These are phyloP conservation scores for Syngnathus typhle DNA, from an alignment of 2,113 vertebrate genomes.

Conservation along the genomic window DNA sequence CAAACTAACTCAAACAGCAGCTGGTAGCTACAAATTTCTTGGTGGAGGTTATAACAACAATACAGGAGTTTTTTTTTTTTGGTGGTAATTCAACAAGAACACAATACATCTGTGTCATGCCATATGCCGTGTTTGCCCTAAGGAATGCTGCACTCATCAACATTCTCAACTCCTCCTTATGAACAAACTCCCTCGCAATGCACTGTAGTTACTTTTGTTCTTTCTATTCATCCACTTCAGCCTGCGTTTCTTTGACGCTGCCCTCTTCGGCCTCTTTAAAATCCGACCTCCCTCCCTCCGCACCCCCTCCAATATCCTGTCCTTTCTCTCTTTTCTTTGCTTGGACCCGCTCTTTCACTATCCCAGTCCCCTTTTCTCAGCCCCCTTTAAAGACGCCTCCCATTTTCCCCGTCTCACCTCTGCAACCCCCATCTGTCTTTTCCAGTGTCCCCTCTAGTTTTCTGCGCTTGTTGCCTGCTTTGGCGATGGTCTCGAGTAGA, in stretches of 20 bases:
- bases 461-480: conserved; percentile 36
- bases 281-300: conserved; percentile 19
- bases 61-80: conserved; percentile 16
- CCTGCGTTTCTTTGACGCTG: conserved; percentile 36
- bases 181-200: conserved; percentile 19
- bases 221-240: conserved; percentile 28
- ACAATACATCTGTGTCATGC: conserved; percentile 26
- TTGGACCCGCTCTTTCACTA: conserved; percentile 42
- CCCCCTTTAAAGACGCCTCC: conserved; percentile 32
- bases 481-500: conserved; percentile 40
- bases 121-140: conserved; percentile 26
- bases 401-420: conserved; percentile 12
- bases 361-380: conserved; percentile 50
- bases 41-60: neutral
- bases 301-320: conserved; percentile 58
- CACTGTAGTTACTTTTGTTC: conserved; percentile 47
- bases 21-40: neutral
- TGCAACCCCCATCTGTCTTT: conserved; percentile 33
- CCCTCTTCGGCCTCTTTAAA: conserved; percentile 57
- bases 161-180: conserved; percentile 14
- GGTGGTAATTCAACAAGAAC: conserved; percentile 9
- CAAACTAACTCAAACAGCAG: neutral
- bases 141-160: conserved; percentile 39
- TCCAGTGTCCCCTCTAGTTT: conserved; percentile 22
- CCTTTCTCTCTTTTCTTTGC: conserved; percentile 55